phyloP scores from a whole-genome alignment of 1,140 invertebrate species.

The Bombus cullumanus region DNA sequence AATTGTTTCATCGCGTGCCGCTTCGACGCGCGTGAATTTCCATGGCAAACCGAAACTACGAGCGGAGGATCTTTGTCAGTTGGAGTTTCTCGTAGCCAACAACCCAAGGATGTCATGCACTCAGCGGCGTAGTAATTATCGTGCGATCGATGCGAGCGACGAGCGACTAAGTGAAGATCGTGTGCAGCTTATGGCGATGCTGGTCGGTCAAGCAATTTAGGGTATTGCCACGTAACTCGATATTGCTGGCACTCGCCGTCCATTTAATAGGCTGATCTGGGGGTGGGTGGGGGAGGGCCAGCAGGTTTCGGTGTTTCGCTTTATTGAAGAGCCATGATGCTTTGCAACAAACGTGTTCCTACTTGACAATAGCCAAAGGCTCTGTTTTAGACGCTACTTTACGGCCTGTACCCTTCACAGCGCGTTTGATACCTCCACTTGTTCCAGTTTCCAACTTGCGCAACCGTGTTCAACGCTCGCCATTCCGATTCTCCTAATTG shows the following conservation, averaged over 20 bases:
- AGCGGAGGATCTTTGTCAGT: not conserved
- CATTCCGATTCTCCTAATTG: not conserved
- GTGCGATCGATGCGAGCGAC: slow-evolving; percentile 55
- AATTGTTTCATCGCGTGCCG: not conserved
- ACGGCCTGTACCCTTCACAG: not conserved
- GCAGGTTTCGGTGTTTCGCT: slow-evolving; percentile 57
- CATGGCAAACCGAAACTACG: not conserved
- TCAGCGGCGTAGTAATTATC: slow-evolving; percentile 55
- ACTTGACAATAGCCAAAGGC: slow-evolving; percentile 27
- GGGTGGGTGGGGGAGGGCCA: slow-evolving; percentile 34
- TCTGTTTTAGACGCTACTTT: slow-evolving; percentile 23
- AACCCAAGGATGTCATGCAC: slow-evolving; percentile 27
- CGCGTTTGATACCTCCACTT: too few species aligned
- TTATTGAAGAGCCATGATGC: slow-evolving; percentile 26
- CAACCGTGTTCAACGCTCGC: not conserved
- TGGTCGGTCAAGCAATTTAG: slow-evolving; percentile 68
- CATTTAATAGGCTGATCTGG: slow-evolving; percentile 73
- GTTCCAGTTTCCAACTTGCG: not conserved
- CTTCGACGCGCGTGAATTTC: not conserved
- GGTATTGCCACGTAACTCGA: slow-evolving; percentile 74
- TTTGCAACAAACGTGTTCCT: slow-evolving; percentile 26
- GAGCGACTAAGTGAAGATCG: slow-evolving; percentile 49
- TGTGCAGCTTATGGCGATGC: slow-evolving; percentile 45
- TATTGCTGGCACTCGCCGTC: slow-evolving; percentile 72
- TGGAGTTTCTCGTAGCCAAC: not conserved